Conservation (phyloP, 2,888 invertebrate species). For the Smittia aterrima region DNA sequence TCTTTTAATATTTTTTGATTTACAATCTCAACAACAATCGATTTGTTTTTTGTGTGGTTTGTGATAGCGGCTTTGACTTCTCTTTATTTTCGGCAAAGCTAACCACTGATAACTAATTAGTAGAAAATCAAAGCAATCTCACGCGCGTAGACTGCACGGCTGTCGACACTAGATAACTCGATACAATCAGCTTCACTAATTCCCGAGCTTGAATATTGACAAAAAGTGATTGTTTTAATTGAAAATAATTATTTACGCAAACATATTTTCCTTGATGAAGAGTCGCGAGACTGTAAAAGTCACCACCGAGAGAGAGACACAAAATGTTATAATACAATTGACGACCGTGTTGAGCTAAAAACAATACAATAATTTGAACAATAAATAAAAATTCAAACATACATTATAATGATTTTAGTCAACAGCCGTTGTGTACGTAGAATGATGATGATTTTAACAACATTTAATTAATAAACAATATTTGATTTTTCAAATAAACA, state of each 20-base stretch:
- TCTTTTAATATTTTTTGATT: not conserved
- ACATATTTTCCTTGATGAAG: not conserved
- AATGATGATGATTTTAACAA: constrained; percentile 38
- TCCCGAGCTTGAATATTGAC: constrained; percentile 26
- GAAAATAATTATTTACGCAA: constrained; percentile 35
- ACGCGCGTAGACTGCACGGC: not conserved
- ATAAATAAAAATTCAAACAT: constrained; percentile 40
- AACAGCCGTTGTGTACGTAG: constrained; percentile 30
- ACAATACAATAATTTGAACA: constrained; percentile 37
- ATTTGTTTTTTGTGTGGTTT: not conserved
- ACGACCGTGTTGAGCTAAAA: constrained; percentile 14
- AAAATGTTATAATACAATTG: constrained; percentile 5
- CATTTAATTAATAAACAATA: constrained; percentile 39
- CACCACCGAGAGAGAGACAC: not conserved
- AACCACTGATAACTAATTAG: constrained; percentile 25
- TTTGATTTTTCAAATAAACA: constrained; percentile 34
- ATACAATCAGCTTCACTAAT: too few species aligned
- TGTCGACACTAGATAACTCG: not conserved
- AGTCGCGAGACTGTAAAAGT: constrained; percentile 24
- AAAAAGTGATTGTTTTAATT: constrained; percentile 38
- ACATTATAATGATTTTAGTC: constrained; percentile 39
- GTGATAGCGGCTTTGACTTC: not conserved
- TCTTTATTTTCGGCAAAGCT: not conserved
- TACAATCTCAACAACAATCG: not conserved
- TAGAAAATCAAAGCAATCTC: not conserved